Conservation (phyloP, 2,888 invertebrate genomes). For the Ceratothoa steindachneri region DNA sequence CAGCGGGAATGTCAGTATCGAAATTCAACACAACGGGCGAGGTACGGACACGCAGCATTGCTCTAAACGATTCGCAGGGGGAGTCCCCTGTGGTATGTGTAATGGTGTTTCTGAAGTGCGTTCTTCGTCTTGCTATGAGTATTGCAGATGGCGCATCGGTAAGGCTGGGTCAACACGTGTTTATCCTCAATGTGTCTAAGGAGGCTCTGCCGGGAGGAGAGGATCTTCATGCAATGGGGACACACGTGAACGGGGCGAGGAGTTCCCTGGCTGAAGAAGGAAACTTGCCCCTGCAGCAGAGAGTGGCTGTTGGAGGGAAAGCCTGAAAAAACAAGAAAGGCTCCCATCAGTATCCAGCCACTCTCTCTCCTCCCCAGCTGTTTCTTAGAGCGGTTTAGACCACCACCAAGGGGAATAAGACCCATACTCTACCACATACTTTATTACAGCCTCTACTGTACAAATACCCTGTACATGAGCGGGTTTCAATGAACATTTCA, state of each 20-base stretch:
- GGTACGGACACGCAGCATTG: too few relatives aligned
- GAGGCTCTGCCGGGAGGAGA: constrained; percentile 48
- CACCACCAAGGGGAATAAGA: not conserved
- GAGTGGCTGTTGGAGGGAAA: constrained; percentile 15
- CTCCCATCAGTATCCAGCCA: constrained; percentile 19
- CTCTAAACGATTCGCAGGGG: constrained; percentile 41
- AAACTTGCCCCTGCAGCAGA: constrained; percentile 23
- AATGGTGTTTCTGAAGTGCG: constrained; percentile 46
- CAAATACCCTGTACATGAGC: constrained; percentile 48
- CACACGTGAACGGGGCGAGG: constrained; percentile 42
- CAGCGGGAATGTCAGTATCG: not conserved
- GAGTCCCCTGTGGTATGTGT: constrained; percentile 47
- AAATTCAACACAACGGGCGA: too few relatives aligned
- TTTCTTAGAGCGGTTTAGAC: not conserved
- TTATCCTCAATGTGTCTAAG: constrained; percentile 48
- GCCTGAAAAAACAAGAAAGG: constrained; percentile 43
- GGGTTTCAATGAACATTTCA: not conserved
- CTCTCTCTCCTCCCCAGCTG: constrained; percentile 10
- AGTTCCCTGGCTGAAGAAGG: constrained; percentile 9
- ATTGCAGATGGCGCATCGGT: constrained; percentile 48
- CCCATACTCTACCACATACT: not conserved
- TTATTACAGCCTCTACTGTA: constrained; percentile 35
- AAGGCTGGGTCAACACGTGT: constrained; percentile 47
- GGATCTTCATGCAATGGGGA: constrained; percentile 48
- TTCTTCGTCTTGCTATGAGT: constrained; percentile 46